Evolutionary conservation across 64 coral and sea anemone genomes (phyloP), one percentile per base, ranked within the genome.

Genomic region (Stichodactyla mertensii): DNA sequence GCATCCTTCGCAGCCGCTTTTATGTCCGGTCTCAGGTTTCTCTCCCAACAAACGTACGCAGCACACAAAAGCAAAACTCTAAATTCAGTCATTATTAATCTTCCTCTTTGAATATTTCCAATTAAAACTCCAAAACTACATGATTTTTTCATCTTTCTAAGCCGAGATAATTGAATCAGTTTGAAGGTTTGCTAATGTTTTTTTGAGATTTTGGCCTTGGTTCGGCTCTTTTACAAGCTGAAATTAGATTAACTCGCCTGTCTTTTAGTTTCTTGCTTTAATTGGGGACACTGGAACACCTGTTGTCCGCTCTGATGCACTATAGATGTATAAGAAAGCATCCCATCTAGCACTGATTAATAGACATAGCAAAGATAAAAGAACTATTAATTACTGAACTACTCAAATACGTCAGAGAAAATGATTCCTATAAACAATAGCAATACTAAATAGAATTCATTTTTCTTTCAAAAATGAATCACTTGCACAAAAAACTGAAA

Each of bases 141-240:
- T 74, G n/a, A 23, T 26, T 74, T 74, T 71, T 74, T 13, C 24
- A 27, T 23, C 24, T 31, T 31, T 69, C 10, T 74, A 27, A 2
- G 9, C 12, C 26, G 10, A 28, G 69, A 26, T 74, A 74, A 74
- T 74, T 9, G 27, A 74, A 74, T 74, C 69, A 74, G 11, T 13
- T 74, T 23, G 5, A 74, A 74, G 69, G 36, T 27, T 74, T 74
- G 69, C 69, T 74, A 74, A 74, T 74, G 69, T 74, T 74, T 74
- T 74, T 74, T 74, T 11, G 23, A 74, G 26, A 31, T 74, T 74
- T 11, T 74, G 16, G 22, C 27, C 23, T 74, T 74, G 16, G n/a
- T 74, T 74, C 69, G 69, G 69, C 69, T 28, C 10, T 74, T 74
- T 74, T 74, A 31, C 69, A 31, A 27, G 69, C n/a, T 10, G 36